Conservation (phyloP, 2,113 vertebrate species). For the Indicator maculatus region DNA sequence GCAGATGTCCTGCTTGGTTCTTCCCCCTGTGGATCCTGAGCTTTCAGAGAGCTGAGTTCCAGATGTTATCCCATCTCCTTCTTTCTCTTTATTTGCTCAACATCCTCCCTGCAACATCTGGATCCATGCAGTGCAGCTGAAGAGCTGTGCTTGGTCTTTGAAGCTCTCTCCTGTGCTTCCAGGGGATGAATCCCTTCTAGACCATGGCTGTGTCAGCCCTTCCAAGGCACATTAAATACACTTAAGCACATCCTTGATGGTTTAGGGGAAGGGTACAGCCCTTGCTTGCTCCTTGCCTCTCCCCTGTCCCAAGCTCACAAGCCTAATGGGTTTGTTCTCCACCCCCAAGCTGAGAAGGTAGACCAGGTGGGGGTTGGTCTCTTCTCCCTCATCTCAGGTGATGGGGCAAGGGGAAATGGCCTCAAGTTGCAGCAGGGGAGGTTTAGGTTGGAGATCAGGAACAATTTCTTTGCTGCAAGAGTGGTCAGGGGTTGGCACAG, state of each 20-base stretch:
- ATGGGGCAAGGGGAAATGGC: too few species aligned
- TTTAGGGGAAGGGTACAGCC: not conserved
- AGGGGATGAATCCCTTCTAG: not conserved
- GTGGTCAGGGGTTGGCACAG: too few species aligned
- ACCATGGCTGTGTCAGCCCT: not conserved
- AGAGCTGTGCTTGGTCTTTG: not conserved
- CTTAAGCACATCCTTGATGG: not conserved
- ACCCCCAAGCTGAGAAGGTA: not conserved
- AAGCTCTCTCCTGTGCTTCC: not conserved
- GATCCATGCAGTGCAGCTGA: rapidly evolving
- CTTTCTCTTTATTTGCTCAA: not conserved
- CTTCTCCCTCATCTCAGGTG: too few species aligned
- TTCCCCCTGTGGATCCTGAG: not conserved
- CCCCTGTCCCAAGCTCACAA: not conserved
- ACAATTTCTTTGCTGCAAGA: too few species aligned
- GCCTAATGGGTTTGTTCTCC: not conserved
- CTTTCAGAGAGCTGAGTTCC: not conserved
- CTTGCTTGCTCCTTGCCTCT: not conserved
- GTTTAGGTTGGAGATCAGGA: too few species aligned
- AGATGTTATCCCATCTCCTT: not conserved
- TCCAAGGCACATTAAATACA: not conserved
- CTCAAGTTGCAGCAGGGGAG: too few species aligned
- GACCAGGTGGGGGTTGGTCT: not conserved
- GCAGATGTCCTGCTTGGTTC: not conserved
- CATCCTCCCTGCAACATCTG: not conserved